Evolutionary conservation across 2,888 invertebrate species (phyloP).

Genomic region (Lasioglossum morio): DNA sequence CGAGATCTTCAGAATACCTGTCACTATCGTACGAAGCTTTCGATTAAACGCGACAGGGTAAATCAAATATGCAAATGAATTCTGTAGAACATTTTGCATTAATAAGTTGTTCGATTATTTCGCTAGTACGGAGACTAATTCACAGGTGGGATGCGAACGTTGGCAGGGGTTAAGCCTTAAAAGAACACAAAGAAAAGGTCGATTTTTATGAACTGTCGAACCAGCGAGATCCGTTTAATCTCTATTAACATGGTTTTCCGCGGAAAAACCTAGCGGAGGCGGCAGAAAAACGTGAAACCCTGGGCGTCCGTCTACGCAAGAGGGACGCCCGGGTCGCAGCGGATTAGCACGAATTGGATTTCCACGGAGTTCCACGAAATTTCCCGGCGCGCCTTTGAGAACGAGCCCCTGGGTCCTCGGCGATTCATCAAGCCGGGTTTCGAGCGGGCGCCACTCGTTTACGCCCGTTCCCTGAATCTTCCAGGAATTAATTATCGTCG

Average conservation of each 20-base stretch:
- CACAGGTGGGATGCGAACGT: too few relatives aligned
- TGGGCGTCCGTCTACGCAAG: too few relatives aligned
- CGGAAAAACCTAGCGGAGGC: background rate
- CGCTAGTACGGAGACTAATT: too few relatives aligned
- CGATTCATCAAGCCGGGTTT: background rate
- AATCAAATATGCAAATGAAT: too few relatives aligned
- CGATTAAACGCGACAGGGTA: too few relatives aligned
- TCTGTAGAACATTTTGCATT: too few relatives aligned
- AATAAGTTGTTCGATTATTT: too few relatives aligned
- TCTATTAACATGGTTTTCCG: background rate
- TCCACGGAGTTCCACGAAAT: background rate
- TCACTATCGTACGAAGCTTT: background rate
- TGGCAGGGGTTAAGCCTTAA: too few relatives aligned
- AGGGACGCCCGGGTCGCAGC: background rate
- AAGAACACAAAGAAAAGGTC: too few relatives aligned
- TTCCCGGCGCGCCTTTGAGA: background rate
- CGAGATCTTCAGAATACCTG: background rate
- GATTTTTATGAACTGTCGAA: background rate
- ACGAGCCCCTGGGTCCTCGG: background rate
- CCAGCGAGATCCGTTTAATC: background rate
- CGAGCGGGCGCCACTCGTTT: background rate
- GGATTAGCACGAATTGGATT: slow-evolving; percentile 7
- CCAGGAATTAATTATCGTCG: slow-evolving; percentile 18
- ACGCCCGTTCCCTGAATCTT: background rate
- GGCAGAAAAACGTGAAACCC: background rate